Conservation (phyloP, 92 coral and sea anemone species). For the Umimayanthus kanabou region DNA sequence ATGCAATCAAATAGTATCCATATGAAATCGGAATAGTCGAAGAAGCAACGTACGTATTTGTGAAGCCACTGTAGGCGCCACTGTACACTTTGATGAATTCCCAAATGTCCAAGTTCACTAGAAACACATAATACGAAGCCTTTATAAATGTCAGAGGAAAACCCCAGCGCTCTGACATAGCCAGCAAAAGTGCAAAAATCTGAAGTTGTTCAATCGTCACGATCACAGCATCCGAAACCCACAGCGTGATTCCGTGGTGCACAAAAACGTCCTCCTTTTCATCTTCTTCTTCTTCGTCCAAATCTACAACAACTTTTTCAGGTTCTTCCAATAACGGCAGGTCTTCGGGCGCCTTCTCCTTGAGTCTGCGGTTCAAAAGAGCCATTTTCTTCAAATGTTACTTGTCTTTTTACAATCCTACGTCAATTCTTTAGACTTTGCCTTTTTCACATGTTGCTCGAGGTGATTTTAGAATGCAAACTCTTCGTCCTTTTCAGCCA, state of each 20-base stretch:
- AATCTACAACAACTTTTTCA: constrained; percentile 77
- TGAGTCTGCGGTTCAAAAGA: constrained; percentile 87
- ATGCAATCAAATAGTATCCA: constrained; percentile 80
- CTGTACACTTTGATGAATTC: constrained; percentile 78
- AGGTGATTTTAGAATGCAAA: constrained; percentile 70
- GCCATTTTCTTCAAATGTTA: constrained; percentile 65
- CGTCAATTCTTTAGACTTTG: constrained; percentile 3
- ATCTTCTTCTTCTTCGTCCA: constrained; percentile 89
- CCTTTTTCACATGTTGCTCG: constrained; percentile 27
- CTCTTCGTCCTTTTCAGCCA: constrained; percentile 52
- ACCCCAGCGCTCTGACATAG: constrained; percentile 97
- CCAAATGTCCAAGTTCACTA: constrained; percentile 93
- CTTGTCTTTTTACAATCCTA: not conserved
- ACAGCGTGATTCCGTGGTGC: constrained; percentile 95
- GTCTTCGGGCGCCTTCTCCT: constrained; percentile 80
- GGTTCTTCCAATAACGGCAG: constrained; percentile 80
- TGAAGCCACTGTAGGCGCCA: constrained; percentile 76
- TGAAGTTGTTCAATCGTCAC: constrained; percentile 93
- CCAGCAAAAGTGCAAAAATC: constrained; percentile 88
- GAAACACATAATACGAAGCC: constrained; percentile 67
- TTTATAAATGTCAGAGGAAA: constrained; percentile 84
- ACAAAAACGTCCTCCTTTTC: constrained; percentile 70
- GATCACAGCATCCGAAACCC: constrained; percentile 97
- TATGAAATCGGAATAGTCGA: constrained; percentile 71
- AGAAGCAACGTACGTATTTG: constrained; percentile 68